These are phyloP conservation scores for Cotesia glomerata DNA, from an alignment of 1,140 invertebrate species.

Conservation along the genomic window DNA sequence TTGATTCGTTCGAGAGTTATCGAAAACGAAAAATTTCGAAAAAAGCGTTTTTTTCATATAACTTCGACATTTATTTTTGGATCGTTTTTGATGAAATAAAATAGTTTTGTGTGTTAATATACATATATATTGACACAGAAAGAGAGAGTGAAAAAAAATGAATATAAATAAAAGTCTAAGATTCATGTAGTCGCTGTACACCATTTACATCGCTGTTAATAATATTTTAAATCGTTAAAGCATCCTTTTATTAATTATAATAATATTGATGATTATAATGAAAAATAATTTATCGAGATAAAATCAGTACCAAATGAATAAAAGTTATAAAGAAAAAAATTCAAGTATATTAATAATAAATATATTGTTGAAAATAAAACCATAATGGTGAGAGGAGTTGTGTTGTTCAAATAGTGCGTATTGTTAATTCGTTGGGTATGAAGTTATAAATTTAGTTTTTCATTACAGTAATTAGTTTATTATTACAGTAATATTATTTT, in stretches of 20 bases:
- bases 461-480: too few species aligned
- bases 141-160: background rate
- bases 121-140: background rate
- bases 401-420: constrained; percentile 56
- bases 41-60: too few species aligned
- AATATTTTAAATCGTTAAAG: background rate
- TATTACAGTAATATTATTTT: constrained; percentile 57
- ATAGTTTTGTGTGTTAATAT: background rate
- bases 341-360: background rate
- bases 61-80: too few species aligned
- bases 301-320: constrained; percentile 3
- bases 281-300: background rate
- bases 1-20: too few species aligned
- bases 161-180: background rate
- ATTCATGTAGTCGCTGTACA: constrained; percentile 4
- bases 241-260: constrained; percentile 1
- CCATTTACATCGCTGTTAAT: constrained; percentile 3
- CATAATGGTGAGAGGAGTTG: constrained; percentile 34
- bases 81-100: background rate
- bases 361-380: constrained; percentile 9
- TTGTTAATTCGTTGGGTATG: constrained; percentile 55
- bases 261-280: constrained; percentile 1
- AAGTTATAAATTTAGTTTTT: constrained; percentile 43
- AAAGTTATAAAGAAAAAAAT: background rate
- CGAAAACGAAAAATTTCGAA: too few species aligned